These are phyloP conservation scores for Opisthograptis luteolata DNA, from an alignment of 2,888 invertebrate genomes.

Conservation along the genomic window DNA sequence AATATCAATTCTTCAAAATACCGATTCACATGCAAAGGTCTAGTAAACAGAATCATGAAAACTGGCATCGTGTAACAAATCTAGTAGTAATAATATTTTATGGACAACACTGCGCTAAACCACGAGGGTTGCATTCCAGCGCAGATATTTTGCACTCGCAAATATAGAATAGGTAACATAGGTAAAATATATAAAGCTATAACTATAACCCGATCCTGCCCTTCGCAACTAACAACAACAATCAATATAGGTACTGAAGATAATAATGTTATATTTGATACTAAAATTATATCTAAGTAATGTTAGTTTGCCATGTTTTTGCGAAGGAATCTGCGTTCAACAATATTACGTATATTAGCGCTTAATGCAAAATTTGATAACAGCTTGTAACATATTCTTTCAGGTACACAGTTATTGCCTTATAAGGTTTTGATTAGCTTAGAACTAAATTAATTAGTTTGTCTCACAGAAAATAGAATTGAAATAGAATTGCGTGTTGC, in stretches of 20 bases:
- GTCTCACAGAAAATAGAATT: constrained; percentile 7
- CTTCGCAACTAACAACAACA: constrained; percentile 68
- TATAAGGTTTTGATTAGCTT: constrained; percentile 19
- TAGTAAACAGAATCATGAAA: constrained; percentile 49
- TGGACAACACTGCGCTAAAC: constrained; percentile 55
- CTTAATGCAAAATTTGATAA: constrained; percentile 5
- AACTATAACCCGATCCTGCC: constrained; percentile 64
- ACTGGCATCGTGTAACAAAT: constrained; percentile 42
- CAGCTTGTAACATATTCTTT: constrained; percentile 9
- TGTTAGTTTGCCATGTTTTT: constrained; percentile 51
- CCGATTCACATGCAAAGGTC: constrained; percentile 48
- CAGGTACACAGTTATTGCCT: constrained; percentile 24
- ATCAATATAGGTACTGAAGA: constrained; percentile 62
- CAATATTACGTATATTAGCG: constrained; percentile 9
- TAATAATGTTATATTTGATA: constrained; percentile 56
- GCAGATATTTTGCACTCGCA: constrained; percentile 61
- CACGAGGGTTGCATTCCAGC: constrained; percentile 50
- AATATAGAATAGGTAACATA: constrained; percentile 67
- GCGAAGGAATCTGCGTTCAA: constrained; percentile 43
- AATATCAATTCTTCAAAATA: constrained; percentile 63
- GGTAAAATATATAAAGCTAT: constrained; percentile 75
- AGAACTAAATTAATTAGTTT: constrained; percentile 12
- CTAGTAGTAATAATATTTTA: constrained; percentile 25
- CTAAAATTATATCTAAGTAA: constrained; percentile 54
- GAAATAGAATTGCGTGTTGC: constrained; percentile 5